Evolutionary conservation across 2,113 vertebrate genomes (phyloP), one percentile per base, ranked within the genome.

Genomic region (Microcebus murinus): DNA sequence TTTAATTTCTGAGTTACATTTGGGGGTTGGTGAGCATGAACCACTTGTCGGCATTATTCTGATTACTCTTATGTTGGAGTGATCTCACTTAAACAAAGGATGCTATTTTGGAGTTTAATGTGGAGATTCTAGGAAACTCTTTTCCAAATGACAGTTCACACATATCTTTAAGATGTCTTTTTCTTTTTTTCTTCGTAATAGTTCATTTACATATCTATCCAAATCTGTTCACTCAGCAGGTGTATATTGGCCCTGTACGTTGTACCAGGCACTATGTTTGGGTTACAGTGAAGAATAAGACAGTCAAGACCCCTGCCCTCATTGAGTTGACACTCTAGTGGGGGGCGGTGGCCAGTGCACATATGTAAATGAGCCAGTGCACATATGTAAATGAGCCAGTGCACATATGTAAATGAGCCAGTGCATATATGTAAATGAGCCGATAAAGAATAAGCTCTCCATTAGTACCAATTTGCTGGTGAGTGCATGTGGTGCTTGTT

Each of bases 61-160:
- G 14, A 71, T 95, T 71, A 61, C 13, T 86, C 57, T 83, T 61
- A 31, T 2, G 8, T 87, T 63, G 59, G 8, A 67, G 27, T 87
- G 67, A 80, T 90, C 50, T n/a, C 45, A 87, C 8, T 93, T 85
- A 97, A 96, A 77, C 76, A 92, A 79, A 91, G n/a, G 85, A 65
- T 84, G 45, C 48, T 25, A 71, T 79, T 96, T 90, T 90, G 25
- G 34, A 25, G 8, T 79, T 95, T 90, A 91, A 91, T 89, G 93
- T 87, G 25, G 50, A 96, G 96, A 86, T 91, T 94, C 50, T 77
- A 17, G 61, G 23, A 73, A 88, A 84, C 21, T 55, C 48, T 68
- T 93, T 87, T 59, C 13, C 42, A 91, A 80, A 48, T 91, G 67
- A 70, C 34, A 79, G n/a, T 91, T 96, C 7, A 74, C 8, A 50